phyloP scores from a whole-genome alignment of 2,113 vertebrate genomes.

The Oreochromis tanganicae region DNA sequence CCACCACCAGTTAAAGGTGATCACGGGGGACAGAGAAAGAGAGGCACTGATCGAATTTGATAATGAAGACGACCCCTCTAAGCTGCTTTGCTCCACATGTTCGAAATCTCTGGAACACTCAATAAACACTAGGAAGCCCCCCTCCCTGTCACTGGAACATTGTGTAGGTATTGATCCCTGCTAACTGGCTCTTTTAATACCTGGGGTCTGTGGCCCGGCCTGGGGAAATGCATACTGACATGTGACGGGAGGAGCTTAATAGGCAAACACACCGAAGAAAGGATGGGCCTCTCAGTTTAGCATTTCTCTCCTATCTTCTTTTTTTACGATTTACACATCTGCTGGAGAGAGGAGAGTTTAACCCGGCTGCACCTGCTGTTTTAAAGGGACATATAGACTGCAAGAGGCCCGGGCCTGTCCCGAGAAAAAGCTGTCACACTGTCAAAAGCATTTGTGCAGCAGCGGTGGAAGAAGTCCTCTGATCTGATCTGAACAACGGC shows the following conservation, averaged over 20 bases:
- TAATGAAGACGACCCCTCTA: slow-evolving; percentile 76
- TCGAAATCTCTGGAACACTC: slow-evolving; percentile 65
- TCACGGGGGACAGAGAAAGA: slow-evolving; percentile 49
- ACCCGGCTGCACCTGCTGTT: slow-evolving; percentile 68
- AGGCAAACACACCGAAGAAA: slow-evolving; percentile 63
- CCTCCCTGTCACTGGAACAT: slow-evolving; percentile 67
- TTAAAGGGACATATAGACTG: background rate
- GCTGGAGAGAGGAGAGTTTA: slow-evolving; percentile 59
- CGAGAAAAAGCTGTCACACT: slow-evolving; percentile 46
- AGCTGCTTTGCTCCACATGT: slow-evolving; percentile 74
- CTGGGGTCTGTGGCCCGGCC: slow-evolving; percentile 57
- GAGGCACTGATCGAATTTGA: slow-evolving; percentile 74
- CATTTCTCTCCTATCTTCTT: slow-evolving; percentile 57
- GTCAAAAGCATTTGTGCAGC: slow-evolving; percentile 52
- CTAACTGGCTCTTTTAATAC: slow-evolving; percentile 71
- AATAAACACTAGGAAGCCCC: slow-evolving; percentile 62
- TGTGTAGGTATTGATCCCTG: slow-evolving; percentile 76
- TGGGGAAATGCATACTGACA: slow-evolving; percentile 70
- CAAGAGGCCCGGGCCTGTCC: background rate
- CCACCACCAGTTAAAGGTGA: slow-evolving; percentile 69
- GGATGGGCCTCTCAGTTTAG: slow-evolving; percentile 67
- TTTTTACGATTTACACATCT: slow-evolving; percentile 69
- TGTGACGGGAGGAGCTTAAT: slow-evolving; percentile 65
- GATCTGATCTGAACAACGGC: background rate
- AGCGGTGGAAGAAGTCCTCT: background rate